These are phyloP conservation scores for Amblyopsis hoosieri DNA, from an alignment of 2,797 vertebrate genomes.

Conservation along the genomic window DNA sequence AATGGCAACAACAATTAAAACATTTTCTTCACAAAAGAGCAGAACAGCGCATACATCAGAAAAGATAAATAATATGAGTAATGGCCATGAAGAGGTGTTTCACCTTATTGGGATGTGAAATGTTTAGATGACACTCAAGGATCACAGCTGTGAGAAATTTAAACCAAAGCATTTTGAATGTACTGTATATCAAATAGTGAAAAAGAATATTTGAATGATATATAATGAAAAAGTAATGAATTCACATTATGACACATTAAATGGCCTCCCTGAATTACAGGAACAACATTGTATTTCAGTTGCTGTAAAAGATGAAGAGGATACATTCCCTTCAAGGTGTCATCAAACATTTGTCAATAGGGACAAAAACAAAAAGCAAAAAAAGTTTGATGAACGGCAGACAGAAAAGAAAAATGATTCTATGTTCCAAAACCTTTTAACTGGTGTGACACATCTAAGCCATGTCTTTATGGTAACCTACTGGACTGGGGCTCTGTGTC, in stretches of 20 bases:
- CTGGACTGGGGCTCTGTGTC: slow-evolving; percentile 15
- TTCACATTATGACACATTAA: slow-evolving; percentile 18
- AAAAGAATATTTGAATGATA: too few relatives aligned
- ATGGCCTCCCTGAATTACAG: slow-evolving; percentile 26
- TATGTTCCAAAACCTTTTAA: not conserved
- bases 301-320: not conserved
- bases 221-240: not conserved
- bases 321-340: slow-evolving; percentile 7
- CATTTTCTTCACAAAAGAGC: slow-evolving; percentile 32
- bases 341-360: not conserved
- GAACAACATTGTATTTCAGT: not conserved
- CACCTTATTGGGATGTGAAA: slow-evolving; percentile 44
- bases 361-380: not conserved
- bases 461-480: slow-evolving; percentile 23
- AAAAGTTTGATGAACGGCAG: slow-evolving; percentile 3
- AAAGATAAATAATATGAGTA: slow-evolving; percentile 73
- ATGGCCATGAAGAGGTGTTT: slow-evolving; percentile 50
- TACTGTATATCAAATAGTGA: not conserved
- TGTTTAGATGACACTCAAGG: not conserved
- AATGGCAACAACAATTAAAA: slow-evolving; percentile 37
- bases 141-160: too few relatives aligned
- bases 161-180: slow-evolving; percentile 17
- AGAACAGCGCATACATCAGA: slow-evolving; percentile 40
- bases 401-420: not conserved
- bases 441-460: not conserved